These are phyloP conservation scores for Sarcophaga subvicina DNA, from an alignment of 2,888 invertebrate species.

Conservation along the genomic window DNA sequence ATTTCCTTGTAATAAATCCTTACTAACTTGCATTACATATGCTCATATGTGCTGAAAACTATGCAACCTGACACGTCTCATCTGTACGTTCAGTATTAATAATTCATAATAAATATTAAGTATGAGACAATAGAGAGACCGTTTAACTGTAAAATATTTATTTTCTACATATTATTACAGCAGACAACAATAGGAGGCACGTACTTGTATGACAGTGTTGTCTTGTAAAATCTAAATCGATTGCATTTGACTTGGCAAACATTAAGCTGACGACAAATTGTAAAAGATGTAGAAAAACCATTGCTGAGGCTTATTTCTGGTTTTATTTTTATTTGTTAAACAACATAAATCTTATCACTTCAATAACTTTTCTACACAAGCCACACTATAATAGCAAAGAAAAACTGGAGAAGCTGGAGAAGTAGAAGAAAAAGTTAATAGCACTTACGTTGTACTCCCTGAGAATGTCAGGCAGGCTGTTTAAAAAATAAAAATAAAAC, in stretches of 20 bases:
- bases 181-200: not conserved
- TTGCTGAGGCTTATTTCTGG: not conserved
- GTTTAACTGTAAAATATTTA: not conserved
- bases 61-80: not conserved
- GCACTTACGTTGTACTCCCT: not conserved
- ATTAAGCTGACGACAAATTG: constrained; percentile 26
- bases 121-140: not conserved
- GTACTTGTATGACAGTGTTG: constrained; percentile 7
- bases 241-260: not conserved
- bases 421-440: too few relatives aligned
- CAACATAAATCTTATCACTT: constrained; percentile 69
- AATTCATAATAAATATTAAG: not conserved
- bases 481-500: not conserved
- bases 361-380: constrained; percentile 52
- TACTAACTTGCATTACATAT: too few relatives aligned
- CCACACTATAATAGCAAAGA: not conserved
- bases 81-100: not conserved
- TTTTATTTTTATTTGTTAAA: constrained; percentile 57
- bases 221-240: not conserved
- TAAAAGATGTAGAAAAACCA: not conserved
- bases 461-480: constrained; percentile 5
- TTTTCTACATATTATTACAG: not conserved
- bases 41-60: not conserved
- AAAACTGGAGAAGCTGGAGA: not conserved
- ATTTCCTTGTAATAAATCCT: not conserved